These are phyloP conservation scores for Eueides isabella DNA, from an alignment of 1,140 invertebrate genomes.

Conservation along the genomic window DNA sequence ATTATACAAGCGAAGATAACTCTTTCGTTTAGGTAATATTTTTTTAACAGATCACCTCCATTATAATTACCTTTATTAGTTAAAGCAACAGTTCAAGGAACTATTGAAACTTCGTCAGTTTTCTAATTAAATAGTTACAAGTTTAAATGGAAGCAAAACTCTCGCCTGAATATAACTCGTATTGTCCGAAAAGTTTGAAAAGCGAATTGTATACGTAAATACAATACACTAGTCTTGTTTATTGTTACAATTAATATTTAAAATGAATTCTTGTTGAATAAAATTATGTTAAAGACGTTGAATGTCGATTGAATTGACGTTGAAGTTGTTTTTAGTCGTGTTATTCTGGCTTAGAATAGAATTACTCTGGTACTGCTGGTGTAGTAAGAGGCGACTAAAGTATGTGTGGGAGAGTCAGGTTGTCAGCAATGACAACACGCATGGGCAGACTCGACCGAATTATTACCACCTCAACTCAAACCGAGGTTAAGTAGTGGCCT, in stretches of 20 bases:
- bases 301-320: too few relatives aligned
- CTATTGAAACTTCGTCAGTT: slow-evolving; percentile 10
- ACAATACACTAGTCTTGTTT: slow-evolving; percentile 8
- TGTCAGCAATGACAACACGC: too few relatives aligned
- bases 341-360: too few relatives aligned
- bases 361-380: too few relatives aligned
- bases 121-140: slow-evolving; percentile 14
- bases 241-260: neutral
- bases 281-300: neutral
- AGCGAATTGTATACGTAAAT: slow-evolving; percentile 12
- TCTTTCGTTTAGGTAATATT: neutral
- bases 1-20: too few relatives aligned
- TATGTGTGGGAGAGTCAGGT: too few relatives aligned
- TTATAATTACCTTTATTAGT: slow-evolving; percentile 15
- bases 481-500: too few relatives aligned
- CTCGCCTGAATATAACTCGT: slow-evolving; percentile 14
- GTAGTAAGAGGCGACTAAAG: too few relatives aligned
- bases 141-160: slow-evolving; percentile 14
- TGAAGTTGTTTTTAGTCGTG: too few relatives aligned
- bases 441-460: too few relatives aligned
- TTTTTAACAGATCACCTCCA: neutral
- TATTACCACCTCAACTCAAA: too few relatives aligned
- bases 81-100: slow-evolving; percentile 7
- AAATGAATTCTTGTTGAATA: neutral
- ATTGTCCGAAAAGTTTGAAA: slow-evolving; percentile 12